phyloP scores from a whole-genome alignment of 2,888 invertebrate genomes.

The Leucoma salicis region DNA sequence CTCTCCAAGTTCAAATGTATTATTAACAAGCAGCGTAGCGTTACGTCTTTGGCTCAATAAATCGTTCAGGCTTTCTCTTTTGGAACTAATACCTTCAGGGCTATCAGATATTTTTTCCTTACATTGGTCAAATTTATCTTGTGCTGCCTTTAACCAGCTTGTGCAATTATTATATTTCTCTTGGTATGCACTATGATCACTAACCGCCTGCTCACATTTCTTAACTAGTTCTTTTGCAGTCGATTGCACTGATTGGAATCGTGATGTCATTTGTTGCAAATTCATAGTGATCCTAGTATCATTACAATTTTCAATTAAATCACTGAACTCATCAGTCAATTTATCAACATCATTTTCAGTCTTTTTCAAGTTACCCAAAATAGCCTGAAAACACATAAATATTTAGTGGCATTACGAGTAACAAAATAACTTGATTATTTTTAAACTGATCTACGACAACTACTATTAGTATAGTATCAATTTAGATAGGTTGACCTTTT shows the following conservation, averaged over 20 bases:
- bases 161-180: slow-evolving; percentile 92
- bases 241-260: slow-evolving; percentile 94
- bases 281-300: slow-evolving; percentile 93
- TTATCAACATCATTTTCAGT: slow-evolving; percentile 94
- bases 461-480: slow-evolving; percentile 62
- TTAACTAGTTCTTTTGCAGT: slow-evolving; percentile 95
- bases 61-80: slow-evolving; percentile 87
- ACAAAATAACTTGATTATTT: slow-evolving; percentile 21
- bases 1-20: slow-evolving; percentile 93
- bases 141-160: slow-evolving; percentile 90
- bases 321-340: slow-evolving; percentile 92
- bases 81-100: slow-evolving; percentile 86
- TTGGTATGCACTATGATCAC: slow-evolving; percentile 89
- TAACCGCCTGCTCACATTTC: slow-evolving; percentile 94
- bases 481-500: slow-evolving; percentile 30
- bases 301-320: slow-evolving; percentile 91
- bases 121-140: slow-evolving; percentile 86
- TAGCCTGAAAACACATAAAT: slow-evolving; percentile 79
- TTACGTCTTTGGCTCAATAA: slow-evolving; percentile 88
- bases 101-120: slow-evolving; percentile 84
- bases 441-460: slow-evolving; percentile 73
- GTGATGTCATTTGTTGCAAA: slow-evolving; percentile 93
- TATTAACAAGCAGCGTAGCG: slow-evolving; percentile 89
- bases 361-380: slow-evolving; percentile 89
- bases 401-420: slow-evolving; percentile 9